Evolutionary conservation across 2,888 invertebrate genomes (phyloP).

Genomic region (Nymphalis c-album): DNA sequence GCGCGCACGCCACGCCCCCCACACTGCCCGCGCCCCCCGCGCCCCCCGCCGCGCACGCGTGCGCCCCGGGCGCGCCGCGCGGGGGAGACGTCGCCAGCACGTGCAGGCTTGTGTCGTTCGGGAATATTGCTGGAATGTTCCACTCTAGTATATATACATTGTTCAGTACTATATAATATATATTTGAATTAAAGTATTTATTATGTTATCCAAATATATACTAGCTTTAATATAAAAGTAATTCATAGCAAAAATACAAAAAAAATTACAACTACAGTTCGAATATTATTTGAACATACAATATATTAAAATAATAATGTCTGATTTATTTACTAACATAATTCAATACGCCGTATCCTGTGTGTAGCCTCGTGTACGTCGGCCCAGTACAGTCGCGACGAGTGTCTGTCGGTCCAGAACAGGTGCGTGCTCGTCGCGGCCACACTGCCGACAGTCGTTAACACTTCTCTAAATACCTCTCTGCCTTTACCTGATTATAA

Average conservation of each 20-base stretch:
- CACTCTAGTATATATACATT: too few relatives aligned
- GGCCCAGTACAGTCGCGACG: constrained; percentile 81
- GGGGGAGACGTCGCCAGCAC: constrained; percentile 53
- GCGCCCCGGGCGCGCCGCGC: constrained; percentile 17
- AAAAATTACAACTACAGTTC: too few relatives aligned
- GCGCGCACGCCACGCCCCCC: constrained; percentile 83
- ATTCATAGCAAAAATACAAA: background rate
- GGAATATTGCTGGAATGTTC: constrained; percentile 74
- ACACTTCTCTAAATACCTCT: constrained; percentile 67
- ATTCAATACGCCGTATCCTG: constrained; percentile 47
- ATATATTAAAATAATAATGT: too few relatives aligned
- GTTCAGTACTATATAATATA: too few relatives aligned
- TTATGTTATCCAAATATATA: too few relatives aligned
- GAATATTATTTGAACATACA: too few relatives aligned
- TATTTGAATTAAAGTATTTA: too few relatives aligned
- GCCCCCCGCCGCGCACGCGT: background rate
- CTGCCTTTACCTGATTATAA: constrained; percentile 68
- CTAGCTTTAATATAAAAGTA: too few relatives aligned
- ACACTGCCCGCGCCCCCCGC: constrained; percentile 62
- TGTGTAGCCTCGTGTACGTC: constrained; percentile 56
- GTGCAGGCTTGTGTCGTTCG: constrained; percentile 67
- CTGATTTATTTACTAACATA: constrained; percentile 17
- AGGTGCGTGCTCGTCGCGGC: constrained; percentile 83
- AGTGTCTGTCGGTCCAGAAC: constrained; percentile 85
- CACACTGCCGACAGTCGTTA: constrained; percentile 79